These are phyloP conservation scores for Drosophila tsacasi DNA, from an alignment of 1,140 invertebrate genomes.

Conservation along the genomic window DNA sequence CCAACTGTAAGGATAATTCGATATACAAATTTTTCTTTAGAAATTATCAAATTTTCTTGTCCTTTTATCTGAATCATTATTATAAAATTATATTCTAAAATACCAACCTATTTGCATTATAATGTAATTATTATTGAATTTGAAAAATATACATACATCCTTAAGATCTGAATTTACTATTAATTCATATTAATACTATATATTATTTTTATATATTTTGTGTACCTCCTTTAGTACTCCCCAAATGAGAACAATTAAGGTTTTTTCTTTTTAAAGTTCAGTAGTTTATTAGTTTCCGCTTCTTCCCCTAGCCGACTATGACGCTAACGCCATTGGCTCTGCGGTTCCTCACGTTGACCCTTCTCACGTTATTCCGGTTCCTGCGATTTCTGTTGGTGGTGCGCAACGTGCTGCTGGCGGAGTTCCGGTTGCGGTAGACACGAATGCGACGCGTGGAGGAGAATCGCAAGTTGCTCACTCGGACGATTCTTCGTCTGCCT, in stretches of 20 bases:
- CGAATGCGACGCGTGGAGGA: neutral
- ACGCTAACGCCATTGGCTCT: neutral
- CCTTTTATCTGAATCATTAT: neutral
- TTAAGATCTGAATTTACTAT: neutral
- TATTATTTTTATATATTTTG: neutral
- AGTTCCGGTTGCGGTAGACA: neutral
- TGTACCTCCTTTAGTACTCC: neutral
- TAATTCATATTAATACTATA: neutral
- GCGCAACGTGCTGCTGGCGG: neutral
- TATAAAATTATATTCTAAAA: neutral
- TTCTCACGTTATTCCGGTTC: neutral
- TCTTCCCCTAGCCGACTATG: neutral
- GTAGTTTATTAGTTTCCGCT: neutral
- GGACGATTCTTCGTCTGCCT: neutral
- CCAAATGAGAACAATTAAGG: too few relatives aligned
- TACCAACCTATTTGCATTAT: neutral
- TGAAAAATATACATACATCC: neutral
- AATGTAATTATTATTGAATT: neutral
- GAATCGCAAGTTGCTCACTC: neutral
- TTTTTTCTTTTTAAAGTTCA: neutral
- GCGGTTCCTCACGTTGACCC: constrained; percentile 2
- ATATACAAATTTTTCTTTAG: too few relatives aligned
- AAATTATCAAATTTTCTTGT: neutral
- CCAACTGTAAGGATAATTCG: too few relatives aligned
- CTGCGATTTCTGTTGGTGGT: constrained; percentile 5